These are phyloP conservation scores for Suillia variegata DNA, from an alignment of 2,888 invertebrate genomes.

Conservation along the genomic window DNA sequence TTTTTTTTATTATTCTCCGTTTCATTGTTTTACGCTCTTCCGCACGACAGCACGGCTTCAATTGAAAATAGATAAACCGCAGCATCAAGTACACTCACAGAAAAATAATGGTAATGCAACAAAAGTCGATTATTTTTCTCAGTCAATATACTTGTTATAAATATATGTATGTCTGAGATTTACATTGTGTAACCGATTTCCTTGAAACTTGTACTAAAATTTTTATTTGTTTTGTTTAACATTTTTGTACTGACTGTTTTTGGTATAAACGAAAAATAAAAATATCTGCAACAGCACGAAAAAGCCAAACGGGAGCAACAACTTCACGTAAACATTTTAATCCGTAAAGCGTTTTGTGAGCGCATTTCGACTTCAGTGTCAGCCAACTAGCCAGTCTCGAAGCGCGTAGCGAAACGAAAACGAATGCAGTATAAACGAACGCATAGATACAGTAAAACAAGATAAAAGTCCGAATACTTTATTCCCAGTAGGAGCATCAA, in stretches of 20 bases:
- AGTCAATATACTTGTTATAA: too few relatives aligned
- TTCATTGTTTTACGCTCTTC: constrained; percentile 8
- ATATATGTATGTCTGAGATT: too few relatives aligned
- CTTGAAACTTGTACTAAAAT: too few relatives aligned
- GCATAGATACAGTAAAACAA: not conserved
- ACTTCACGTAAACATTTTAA: constrained; percentile 20
- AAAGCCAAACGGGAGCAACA: constrained; percentile 12
- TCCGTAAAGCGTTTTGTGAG: constrained; percentile 17
- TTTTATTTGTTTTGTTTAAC: too few relatives aligned
- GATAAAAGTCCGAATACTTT: too few relatives aligned
- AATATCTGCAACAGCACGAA: not conserved
- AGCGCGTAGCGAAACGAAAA: too few relatives aligned
- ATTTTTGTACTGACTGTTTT: too few relatives aligned
- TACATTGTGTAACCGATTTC: too few relatives aligned
- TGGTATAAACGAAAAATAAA: not conserved
- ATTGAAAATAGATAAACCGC: constrained; percentile 4
- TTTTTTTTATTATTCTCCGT: not conserved
- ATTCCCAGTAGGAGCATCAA: too few relatives aligned
- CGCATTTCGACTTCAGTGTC: not conserved
- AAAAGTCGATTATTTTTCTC: too few relatives aligned
- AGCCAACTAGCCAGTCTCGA: not conserved
- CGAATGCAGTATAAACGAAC: too few relatives aligned
- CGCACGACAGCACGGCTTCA: not conserved
- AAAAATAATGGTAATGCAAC: not conserved
- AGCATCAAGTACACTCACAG: not conserved